Evolutionary conservation across 2,888 invertebrate genomes (phyloP), one percentile per base, ranked within the genome.

Genomic region (Tromatobia lineatoria): DNA sequence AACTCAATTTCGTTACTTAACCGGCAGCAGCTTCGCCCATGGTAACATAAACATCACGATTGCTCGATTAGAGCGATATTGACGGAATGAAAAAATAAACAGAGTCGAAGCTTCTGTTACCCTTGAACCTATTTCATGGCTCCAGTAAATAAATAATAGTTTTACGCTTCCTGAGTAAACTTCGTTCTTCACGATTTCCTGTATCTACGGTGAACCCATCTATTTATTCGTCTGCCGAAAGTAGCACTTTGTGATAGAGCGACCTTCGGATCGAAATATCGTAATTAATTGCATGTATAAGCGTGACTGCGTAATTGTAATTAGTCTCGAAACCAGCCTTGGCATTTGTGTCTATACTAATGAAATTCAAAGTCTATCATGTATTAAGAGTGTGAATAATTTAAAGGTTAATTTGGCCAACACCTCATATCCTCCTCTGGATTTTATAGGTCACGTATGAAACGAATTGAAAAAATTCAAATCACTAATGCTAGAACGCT

Each of bases 1-100:
- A 71, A 71, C 25, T 57, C 71, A 59, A 77, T 77, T 64, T 77
- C 59, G 64, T 70, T 66, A 73, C 23, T 64, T 42, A 45, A 45
- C 42, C 13, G 18, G 20, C 23, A 38, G 42, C 54, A 18, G 66
- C 52, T 42, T 13, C 42, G 4, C 59, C 20, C 57, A 29, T 66
- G 50, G 57, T 64, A 76, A 38, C 70, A 64, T 57, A 59, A 20
- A 57, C 71, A 77, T 82, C 57, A 57, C 29, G 25, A 57, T 18
- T 45, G 20, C 64, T 15, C n/a, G 45, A 80, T 38, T 10, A 64
- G 13, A n/a, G 7, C 13, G 20, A 59, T 74, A 47, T 38, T 34
- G 70, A 61, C 47, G 52, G 20, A 11, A 38, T 18, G 18, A 50
- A 70, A 70, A 64, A 66, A 47, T 73, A 71, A 70, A 57, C 64